Percentiles rank a stretch among this genome's conserved stretches.
Evolutionary conservation across 2,797 vertebrate species (phyloP).

Genomic region (Melanotaenia nigrans): DNA sequence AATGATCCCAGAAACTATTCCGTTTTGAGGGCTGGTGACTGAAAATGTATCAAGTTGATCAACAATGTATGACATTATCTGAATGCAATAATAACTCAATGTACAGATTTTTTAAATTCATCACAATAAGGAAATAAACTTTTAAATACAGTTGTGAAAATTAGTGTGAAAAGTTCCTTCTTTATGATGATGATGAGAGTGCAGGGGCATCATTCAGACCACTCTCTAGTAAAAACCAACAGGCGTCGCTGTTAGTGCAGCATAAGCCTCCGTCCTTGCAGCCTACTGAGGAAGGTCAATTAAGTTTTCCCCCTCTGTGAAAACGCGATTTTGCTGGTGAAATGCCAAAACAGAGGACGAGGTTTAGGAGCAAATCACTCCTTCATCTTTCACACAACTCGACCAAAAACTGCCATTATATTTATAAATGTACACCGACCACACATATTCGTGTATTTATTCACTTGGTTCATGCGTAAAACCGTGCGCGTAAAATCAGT

Average conservation of each 20-base stretch:
- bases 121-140: slow-evolving; percentile 79
- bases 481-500: slow-evolving; percentile 31
- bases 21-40: slow-evolving; percentile 52
- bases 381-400: neutral
- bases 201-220: slow-evolving; percentile 20
- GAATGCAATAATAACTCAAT: slow-evolving; percentile 77
- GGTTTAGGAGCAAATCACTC: slow-evolving; percentile 43
- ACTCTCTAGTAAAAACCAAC: slow-evolving; percentile 49
- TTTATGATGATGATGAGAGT: neutral
- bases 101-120: slow-evolving; percentile 70
- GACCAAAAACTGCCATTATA: slow-evolving; percentile 5
- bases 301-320: slow-evolving; percentile 14
- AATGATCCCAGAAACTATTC: slow-evolving; percentile 57
- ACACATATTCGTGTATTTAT: neutral
- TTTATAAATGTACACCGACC: neutral
- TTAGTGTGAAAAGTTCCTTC: neutral
- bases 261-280: slow-evolving; percentile 68
- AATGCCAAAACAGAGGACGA: slow-evolving; percentile 58
- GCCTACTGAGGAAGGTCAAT: slow-evolving; percentile 69
- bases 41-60: slow-evolving; percentile 70
- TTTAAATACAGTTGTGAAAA: slow-evolving; percentile 68
- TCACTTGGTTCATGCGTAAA: neutral
- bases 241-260: slow-evolving; percentile 76
- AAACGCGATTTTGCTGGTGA: slow-evolving; percentile 55
- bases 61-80: slow-evolving; percentile 65